Evolutionary conservation across 1,140 invertebrate genomes (phyloP), one percentile per base, ranked within the genome.

Genomic region (Aphaenogaster rudis): DNA sequence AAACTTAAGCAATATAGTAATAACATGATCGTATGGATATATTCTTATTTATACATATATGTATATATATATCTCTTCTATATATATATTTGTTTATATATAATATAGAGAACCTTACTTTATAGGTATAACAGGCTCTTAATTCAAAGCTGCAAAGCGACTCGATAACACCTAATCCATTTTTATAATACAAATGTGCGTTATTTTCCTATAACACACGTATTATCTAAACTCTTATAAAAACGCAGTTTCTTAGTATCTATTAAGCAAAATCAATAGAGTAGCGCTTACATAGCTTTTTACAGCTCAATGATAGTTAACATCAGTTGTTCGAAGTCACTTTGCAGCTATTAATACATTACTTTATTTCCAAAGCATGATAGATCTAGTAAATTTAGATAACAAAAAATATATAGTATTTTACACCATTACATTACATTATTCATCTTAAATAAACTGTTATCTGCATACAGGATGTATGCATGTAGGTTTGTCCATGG

Each of bases 381-480:
- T 92, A 91, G 61, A 92, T 87, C 90, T 93, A 90, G 90, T 81
- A 81, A 81, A 81, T 81, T 81, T 71, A 89, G 92, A 94, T 95
- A 95, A 95, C 94, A 95, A 95, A 95, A 95, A 94, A 95, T 95
- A 95, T 93, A 93, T 94, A 92, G 90, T 93, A 94, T 93, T 92
- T 93, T 94, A 95, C 94, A 91, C 91, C 89, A 89, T 93, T 92
- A 92, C 89, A 91, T 92, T 86, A 86, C 15, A 64, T 64, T 88
- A 81, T 92, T 93, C 89, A 71, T 88, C 87, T 93, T 94, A 94
- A 93, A 94, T 93, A 94, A 92, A 93, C 82, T 91, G 85, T 92
- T 90, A 91, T 92, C 88, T 92, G 87, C 87, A 86, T 91, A 80
- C 82, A 87, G 61, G 69, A 88, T 89, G 90, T 79, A 91, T 84